Base-by-base conservation (phyloP, 2,113 vertebrate genomes). In the Calyptomena viridis region DNA sequence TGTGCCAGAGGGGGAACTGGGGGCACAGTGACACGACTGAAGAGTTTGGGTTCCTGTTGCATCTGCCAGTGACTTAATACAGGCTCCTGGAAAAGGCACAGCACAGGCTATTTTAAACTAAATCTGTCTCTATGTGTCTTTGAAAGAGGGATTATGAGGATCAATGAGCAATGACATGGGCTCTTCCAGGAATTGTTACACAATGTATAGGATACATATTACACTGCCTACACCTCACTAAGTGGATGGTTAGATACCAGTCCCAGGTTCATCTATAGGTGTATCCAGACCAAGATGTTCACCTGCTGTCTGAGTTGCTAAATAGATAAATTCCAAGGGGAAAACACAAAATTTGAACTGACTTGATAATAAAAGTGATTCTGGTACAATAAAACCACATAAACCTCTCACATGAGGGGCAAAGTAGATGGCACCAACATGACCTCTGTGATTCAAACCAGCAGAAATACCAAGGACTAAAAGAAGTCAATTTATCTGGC, bases 21-120 rank as follows among this genome's bases (percentile, higher is more conserved):
- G 24, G 12, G 33, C 84, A 42, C 30, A 39, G 81, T 3, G 72
- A 68, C 28, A 84, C 74, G 25, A 49, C 31, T 27, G 53, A 46
- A 78, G 64, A 84, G 49, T 78, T 74, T 50, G 46, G 71, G 46
- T 77, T 85, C 47, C 7, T 1, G 4, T 15, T 59, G 68, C 90
- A 90, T 83, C 79, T 83, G 55, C 67, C 71, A 63, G 55, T 28
- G 68, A 47, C 55, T 85, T 83, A 73, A 66, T 24, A 50, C 76
- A 80, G 50, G 60, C 87, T 62, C 84, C 35, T 68, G 72, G 50
- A 79, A 27, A 81, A 71, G 72, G 55, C 93, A 92, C 80, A 94
- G 60, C 35, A 55, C 19, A 67, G 73, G 80, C 92, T 95, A 93
- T 95, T 96, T 95, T 93, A 95, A 94, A 91, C 68, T 46, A 86